A percentile compares a stretch with the other conserved stretches of the same genome.
Conservation (phyloP, 2,113 vertebrate genomes). For the Aplodontia rufa region DNA sequence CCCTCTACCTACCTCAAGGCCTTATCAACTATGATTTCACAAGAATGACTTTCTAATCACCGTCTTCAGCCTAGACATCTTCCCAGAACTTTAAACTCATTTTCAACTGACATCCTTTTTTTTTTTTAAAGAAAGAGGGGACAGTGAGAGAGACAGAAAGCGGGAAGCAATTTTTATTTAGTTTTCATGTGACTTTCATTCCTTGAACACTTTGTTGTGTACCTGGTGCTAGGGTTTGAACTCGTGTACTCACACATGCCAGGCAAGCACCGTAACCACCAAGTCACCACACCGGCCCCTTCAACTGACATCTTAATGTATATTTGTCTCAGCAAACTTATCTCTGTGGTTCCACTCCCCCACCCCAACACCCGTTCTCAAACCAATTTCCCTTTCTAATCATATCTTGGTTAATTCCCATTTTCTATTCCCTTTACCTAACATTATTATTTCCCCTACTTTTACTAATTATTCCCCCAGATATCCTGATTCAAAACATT, state of each 20-base stretch:
- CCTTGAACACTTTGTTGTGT: too few relatives aligned
- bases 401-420: not conserved
- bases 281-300: too few relatives aligned
- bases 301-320: not conserved
- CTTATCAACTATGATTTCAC: conserved; percentile 6
- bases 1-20: not conserved
- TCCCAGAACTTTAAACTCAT: not conserved
- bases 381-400: not conserved
- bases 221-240: too few relatives aligned
- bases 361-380: not conserved
- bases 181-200: too few relatives aligned
- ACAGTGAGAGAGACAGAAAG: too few relatives aligned
- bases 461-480: conserved; percentile 10
- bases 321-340: not conserved
- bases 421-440: not conserved
- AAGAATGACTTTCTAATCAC: not conserved
- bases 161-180: too few relatives aligned
- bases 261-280: too few relatives aligned
- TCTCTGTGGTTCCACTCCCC: not conserved
- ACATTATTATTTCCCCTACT: not conserved
- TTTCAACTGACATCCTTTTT: too few relatives aligned
- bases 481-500: not conserved
- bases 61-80: not conserved
- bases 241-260: too few relatives aligned
- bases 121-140: too few relatives aligned